A percentile compares a stretch with the other conserved stretches of the same genome.
Conservation (phyloP, 2,113 vertebrate species). For the Tetraodon nigroviridis region DNA sequence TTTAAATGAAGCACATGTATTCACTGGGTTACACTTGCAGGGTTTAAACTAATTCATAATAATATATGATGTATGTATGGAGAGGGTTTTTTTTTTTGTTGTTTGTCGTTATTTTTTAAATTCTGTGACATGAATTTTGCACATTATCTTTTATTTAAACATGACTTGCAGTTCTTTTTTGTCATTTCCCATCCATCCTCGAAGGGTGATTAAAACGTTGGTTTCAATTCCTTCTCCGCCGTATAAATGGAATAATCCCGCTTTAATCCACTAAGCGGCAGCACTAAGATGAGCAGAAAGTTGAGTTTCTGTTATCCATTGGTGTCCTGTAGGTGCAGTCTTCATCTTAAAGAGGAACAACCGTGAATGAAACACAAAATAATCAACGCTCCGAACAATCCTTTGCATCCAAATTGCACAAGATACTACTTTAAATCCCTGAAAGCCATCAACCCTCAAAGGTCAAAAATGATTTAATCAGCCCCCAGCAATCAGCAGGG, state of each 20-base stretch:
- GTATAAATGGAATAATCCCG: background rate
- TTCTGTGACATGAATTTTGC: background rate
- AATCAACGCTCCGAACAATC: no score
- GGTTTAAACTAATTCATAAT: no score
- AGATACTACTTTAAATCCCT: background rate
- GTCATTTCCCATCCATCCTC: background rate
- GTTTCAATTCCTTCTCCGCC: no score
- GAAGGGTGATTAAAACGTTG: no score
- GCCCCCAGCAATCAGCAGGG: constrained; percentile 11
- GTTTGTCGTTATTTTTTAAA: no score
- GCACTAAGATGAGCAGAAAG: constrained; percentile 4
- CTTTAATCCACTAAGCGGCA: constrained; percentile 41
- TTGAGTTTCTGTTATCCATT: background rate
- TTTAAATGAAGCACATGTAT: no score
- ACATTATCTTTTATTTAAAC: no score
- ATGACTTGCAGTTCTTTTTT: background rate
- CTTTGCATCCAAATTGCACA: background rate
- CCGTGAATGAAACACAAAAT: no score
- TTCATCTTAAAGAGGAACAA: no score
- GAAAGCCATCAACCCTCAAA: constrained; percentile 3
- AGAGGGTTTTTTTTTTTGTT: no score
- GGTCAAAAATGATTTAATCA: constrained; percentile 54
- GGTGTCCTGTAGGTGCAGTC: background rate
- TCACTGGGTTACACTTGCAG: no score
- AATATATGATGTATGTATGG: no score